Evolutionary conservation across 2,797 vertebrate species (phyloP).

Genomic region (Malurus leucopterus): DNA sequence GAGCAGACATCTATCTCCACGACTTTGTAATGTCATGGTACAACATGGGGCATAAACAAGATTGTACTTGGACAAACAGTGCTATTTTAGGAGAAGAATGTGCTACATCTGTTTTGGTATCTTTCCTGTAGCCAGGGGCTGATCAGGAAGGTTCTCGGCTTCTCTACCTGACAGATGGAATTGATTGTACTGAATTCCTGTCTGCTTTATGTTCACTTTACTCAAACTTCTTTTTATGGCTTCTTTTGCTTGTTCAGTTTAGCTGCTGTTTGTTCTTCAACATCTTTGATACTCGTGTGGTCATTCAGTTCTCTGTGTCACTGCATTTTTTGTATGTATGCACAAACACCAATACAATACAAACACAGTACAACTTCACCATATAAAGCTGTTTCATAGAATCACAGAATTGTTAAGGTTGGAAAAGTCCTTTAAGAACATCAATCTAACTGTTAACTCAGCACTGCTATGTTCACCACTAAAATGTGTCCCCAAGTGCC

Average conservation of each 20-base stretch:
- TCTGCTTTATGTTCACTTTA: background rate
- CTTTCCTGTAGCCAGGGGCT: background rate
- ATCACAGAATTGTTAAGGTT: background rate
- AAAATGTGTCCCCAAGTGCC: background rate
- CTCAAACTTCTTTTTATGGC: background rate
- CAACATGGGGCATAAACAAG: background rate
- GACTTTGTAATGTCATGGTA: background rate
- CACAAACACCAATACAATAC: background rate
- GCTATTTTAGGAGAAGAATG: background rate
- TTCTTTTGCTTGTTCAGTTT: background rate
- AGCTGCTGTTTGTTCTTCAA: background rate
- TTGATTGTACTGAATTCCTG: background rate
- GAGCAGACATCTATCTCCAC: background rate
- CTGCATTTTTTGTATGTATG: background rate
- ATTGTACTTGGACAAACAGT: background rate
- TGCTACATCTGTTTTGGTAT: background rate
- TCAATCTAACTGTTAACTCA: background rate
- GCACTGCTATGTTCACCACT: background rate
- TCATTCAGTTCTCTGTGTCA: background rate
- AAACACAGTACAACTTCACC: background rate
- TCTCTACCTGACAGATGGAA: background rate
- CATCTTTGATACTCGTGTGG: background rate
- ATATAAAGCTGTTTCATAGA: background rate
- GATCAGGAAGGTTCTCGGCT: background rate
- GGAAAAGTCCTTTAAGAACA: background rate